Conservation (phyloP, 2,113 vertebrate species). For the Megaleporinus macrocephalus region DNA sequence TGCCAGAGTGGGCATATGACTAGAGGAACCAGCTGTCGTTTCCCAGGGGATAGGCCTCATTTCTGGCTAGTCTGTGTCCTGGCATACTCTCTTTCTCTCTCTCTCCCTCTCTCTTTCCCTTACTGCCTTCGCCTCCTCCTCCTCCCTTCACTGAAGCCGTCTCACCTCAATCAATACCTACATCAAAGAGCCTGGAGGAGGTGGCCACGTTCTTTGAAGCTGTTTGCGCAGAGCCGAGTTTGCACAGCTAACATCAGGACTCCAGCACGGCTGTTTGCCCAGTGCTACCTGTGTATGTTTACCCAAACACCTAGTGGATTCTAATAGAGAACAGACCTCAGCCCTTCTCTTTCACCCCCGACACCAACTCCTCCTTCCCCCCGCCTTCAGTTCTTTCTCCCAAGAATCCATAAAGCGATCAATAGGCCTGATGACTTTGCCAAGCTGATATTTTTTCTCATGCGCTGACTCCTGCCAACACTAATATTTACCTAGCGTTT, state of each 20-base stretch:
- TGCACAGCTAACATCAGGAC: conserved; percentile 81
- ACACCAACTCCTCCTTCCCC: conserved; percentile 20
- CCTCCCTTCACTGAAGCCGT: conserved; percentile 57
- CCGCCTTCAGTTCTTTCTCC: conserved; percentile 63
- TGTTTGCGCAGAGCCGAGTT: conserved; percentile 82
- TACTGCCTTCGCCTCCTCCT: conserved; percentile 62
- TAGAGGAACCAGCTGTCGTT: conserved; percentile 52
- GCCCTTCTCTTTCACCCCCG: conserved; percentile 18
- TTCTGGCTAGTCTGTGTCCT: conserved; percentile 50
- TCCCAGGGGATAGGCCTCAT: conserved; percentile 43
- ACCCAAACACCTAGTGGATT: conserved; percentile 82
- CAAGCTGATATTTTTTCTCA: conserved; percentile 75
- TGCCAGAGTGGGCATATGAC: conserved; percentile 46
- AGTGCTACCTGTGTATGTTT: conserved; percentile 86
- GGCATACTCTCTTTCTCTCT: conserved; percentile 41
- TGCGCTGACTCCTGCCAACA: conserved; percentile 80
- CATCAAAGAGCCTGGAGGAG: conserved; percentile 82
- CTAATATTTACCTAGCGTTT: conserved; percentile 85
- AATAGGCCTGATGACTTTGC: conserved; percentile 70
- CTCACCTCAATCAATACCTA: conserved; percentile 78
- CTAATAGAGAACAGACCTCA: conserved; percentile 75
- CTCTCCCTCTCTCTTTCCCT: conserved; percentile 45
- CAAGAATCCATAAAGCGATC: conserved; percentile 83
- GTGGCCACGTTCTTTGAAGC: conserved; percentile 83
- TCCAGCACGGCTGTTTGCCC: conserved; percentile 82